Evolutionary conservation across 2,797 vertebrate genomes (phyloP), one percentile per base, ranked within the genome.

Genomic region (Anguilla pacifica): DNA sequence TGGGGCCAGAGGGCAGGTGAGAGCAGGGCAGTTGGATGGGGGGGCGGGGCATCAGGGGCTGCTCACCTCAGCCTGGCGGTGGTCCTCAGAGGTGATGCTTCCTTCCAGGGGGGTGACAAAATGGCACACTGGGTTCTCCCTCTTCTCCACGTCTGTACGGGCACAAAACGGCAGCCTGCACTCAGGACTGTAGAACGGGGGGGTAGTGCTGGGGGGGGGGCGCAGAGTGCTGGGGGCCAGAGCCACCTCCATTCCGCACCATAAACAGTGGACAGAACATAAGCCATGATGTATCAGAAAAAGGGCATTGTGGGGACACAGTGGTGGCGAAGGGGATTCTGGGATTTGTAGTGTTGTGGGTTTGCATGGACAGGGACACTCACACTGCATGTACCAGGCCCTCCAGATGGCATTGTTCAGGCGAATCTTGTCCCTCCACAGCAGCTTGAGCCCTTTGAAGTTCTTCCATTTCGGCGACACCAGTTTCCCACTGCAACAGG

Each of bases 371-470:
- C 2, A 35, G 55, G n/a, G 6, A 31, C 25, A 94, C 98, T 98
- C 96, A 99, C 99, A 99, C 90, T 99, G 99, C 94, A 99, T 99
- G 89, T 99, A 99, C 99, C 99, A 99, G 5, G 99, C 99, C 94
- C 99, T 97, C 99, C 99, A 99, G 95, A 99, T 99, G 92, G 99
- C 99, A 11, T 99, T 99, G 94, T 99, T 99, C 90, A 99, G 97
- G 83, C 99, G 98, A 92, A 99, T 99, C 96, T 99, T 99, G 94
- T 99, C 99, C 93, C 98, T 97, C 98, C 98, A 99, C 83, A 99
- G 97, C 83, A 99, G 96, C 91, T 99, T 99, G 85, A 99, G 95
- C 81, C 99, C 99, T 93, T 99, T 99, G 92, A 99, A 99, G 93
- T 99, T 99, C 93, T 99, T 99, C 99, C 99, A 99, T 95, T 99